Base-by-base conservation (phyloP, 2,888 invertebrate genomes). In the Lepidocyrtinus sp. region DNA sequence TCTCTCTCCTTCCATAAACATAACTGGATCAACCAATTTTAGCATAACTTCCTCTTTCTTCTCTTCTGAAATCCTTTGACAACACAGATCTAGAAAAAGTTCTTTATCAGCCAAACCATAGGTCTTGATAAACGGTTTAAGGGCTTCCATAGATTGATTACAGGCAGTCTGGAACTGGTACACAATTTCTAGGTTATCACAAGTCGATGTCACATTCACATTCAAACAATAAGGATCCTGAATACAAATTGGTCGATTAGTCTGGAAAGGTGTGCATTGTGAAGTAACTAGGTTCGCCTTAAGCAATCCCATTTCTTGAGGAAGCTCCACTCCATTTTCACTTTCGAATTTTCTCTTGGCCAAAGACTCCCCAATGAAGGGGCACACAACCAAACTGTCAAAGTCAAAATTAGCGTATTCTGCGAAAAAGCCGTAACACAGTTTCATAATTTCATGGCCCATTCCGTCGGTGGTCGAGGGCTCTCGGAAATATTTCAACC, bases 181-280 rank as follows among this genome's bases (percentile, higher is more conserved):
- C 1, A 78, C 59, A 9, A 24, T 22, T n/a, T 78, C 68, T 0
- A 1, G 46, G 24, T 68, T 78, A 0, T n/a, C 5, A 19, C 78
- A 78, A 15, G 61, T 65, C 5, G 72, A 24, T 0, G 78, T 78
- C 1, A 80, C 75, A 21, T 80, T 80, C 0, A 75, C 36, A 24
- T 80, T 75, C 3, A 80, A 24, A 1, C 69, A 27, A n/a, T 75
- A 80, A 0, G 80, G 80, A 55, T 80, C 80, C 22, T 80, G 80
- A 22, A 80, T 21, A 17, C 70, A 70, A 0, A 80, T 21, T 0
- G 74, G 64, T 21, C 24, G 70, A 1, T 68, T 3, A 1, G 74
- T 45, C 2, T 15, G 3, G 61, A 80, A 80, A 1, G 36, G 2
- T 5, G 1, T 3, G 22, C 78, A 78, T 2, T 45, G 45, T 7